phyloP scores from a whole-genome alignment of 1,140 invertebrate species.

The Apis laboriosa region DNA sequence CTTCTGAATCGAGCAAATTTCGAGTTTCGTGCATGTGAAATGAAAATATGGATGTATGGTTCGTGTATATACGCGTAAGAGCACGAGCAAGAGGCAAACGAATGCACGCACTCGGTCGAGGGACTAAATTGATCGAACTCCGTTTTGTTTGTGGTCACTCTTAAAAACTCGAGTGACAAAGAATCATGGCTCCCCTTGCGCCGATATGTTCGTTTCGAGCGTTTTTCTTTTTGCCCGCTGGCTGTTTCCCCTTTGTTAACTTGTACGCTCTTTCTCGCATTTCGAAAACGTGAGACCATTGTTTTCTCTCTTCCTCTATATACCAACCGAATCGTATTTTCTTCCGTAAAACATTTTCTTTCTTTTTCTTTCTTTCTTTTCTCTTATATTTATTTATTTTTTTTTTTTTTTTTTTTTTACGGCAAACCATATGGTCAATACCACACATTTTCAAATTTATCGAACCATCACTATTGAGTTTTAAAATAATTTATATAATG shows the following conservation, averaged over 20 bases:
- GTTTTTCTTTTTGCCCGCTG: constrained; percentile 41
- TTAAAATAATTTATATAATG: background rate
- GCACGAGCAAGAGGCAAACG: constrained; percentile 60
- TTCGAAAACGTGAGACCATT: constrained; percentile 69
- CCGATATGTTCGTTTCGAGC: constrained; percentile 53
- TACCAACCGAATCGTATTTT: constrained; percentile 13
- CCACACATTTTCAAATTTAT: background rate
- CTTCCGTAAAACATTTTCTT: constrained; percentile 1
- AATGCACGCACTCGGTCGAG: constrained; percentile 67
- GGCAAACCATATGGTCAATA: no score
- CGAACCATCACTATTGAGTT: no score
- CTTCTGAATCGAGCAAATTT: constrained; percentile 70
- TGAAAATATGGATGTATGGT: constrained; percentile 43
- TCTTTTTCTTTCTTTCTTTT: background rate
- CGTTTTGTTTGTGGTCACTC: constrained; percentile 80
- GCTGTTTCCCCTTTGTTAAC: constrained; percentile 40
- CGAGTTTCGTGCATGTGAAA: constrained; percentile 21
- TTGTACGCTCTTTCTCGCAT: constrained; percentile 54
- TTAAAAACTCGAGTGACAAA: constrained; percentile 66
- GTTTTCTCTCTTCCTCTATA: constrained; percentile 45
- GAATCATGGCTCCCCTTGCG: constrained; percentile 48
- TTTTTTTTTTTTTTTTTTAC: background rate
- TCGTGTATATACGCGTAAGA: constrained; percentile 16
- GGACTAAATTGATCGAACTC: constrained; percentile 73
- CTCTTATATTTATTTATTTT: no score